Evolutionary conservation across 2,888 invertebrate species (phyloP), one percentile per base, ranked within the genome.

Genomic region (Scaptomyza cyrtandrae): DNA sequence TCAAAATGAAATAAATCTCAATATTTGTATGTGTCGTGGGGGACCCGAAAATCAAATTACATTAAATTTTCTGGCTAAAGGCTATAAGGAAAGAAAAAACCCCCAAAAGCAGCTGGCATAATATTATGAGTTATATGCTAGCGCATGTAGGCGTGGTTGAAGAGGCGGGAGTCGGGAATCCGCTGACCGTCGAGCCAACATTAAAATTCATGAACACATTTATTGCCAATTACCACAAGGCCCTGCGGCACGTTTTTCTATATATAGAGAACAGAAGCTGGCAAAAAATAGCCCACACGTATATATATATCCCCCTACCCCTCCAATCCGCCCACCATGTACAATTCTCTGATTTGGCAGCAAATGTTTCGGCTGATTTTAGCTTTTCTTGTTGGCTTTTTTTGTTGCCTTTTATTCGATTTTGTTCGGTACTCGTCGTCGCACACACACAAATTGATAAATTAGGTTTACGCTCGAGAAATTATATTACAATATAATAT

Each of bases 201-300:
- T 89, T 88, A 88, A 88, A 89, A 88, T 88, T 89, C 88, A 88
- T 89, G 88, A 89, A 89, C 89, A 86, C 88, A 88, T 88, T 88
- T 90, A 88, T 88, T 89, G 89, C 86, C 89, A 88, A 88, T 89
- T 89, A 88, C 90, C 81, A 81, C 83, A 69, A 58, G 73, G 85
- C 79, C 76, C 74, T 69, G 41, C 37, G 74, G 77, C 85, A 86
- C 85, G 87, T 81, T 85, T 68, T 24, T 5, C 24, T 74, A 65
- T 75, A 73, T 87, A 70, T 65, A 77, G 71, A 66, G 50, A 55
- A 19, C 53, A 59, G 44, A 77, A 46, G 45, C 71, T 50, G 69
- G 49, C 58, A 65, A 24, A 46, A 33, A 49, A 39, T 14, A 39
- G 1, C 39, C 6, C 31, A 49, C 29, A 49, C 16, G 50, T 2